Base-by-base conservation (phyloP, 2,113 vertebrate species). In the Centropristis striata region DNA sequence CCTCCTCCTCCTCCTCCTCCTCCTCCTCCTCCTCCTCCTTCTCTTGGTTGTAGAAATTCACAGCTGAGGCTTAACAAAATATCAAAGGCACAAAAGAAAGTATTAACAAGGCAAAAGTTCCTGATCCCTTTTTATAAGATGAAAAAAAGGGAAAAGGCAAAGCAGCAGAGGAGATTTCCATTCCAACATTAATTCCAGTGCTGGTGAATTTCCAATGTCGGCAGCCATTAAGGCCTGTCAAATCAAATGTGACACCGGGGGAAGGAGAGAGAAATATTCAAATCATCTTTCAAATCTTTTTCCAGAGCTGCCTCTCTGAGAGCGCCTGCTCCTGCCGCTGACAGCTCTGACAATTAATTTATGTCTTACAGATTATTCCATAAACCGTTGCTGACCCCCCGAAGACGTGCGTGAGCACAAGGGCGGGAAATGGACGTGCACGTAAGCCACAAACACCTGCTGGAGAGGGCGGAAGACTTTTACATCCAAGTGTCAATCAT, bases 331-430 rank as follows among this genome's bases (percentile, higher is more conserved):
- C 75, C 58, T 36, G 61, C 53, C 55, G 50, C 71, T 92, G 93
- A 93, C 83, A 90, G 86, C 83, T 86, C 88, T 84, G 91, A 93
- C 93, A 92, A 93, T 94, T 94, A 92, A 93, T 93, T 92, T 93
- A 83, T 91, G 90, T 92, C 75, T 75, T 86, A 90, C 90, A 92
- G 88, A 94, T 93, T 84, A 92, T 87, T 68, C 87, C 70, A 88
- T 88, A 85, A 91, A 86, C 78, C 80, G 11, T 57, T 16, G 50
- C 87, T 86, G 81, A 88, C 87, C 84, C 72, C 18, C 3, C 0
- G 28, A 51, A 42, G 39, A 14, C 25, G 15, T 55, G 53, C 20
- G 21, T 16, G 25, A 25, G 37, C 57, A 15, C 5, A 16, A 11
- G 8, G 23, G 42, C 20, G 10, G 23, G 42, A 67, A 47, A 23